Percentiles rank a stretch among this genome's conserved stretches.
phyloP scores from a whole-genome alignment of 2,888 invertebrate species.

The Cepaea hortensis region DNA sequence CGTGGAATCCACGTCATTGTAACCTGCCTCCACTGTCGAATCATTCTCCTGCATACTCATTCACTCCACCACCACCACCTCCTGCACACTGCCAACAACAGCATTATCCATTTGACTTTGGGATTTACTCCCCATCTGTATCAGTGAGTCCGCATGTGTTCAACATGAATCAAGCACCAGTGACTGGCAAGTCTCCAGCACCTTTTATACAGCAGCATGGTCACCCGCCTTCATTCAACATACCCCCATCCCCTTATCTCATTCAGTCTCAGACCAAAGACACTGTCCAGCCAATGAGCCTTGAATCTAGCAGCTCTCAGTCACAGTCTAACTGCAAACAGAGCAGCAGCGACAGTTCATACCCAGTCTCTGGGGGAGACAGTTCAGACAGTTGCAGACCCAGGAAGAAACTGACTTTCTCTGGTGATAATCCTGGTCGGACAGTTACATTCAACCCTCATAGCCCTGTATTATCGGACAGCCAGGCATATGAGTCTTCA shows the following conservation, averaged over 20 bases:
- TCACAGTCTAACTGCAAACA: slow-evolving; percentile 47
- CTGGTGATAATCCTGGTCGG: slow-evolving; percentile 35
- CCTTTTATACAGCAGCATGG: slow-evolving; percentile 17
- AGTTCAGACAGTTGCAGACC: slow-evolving; percentile 65
- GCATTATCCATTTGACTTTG: slow-evolving; percentile 46
- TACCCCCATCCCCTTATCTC: slow-evolving; percentile 47
- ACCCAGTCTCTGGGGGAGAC: slow-evolving; percentile 59
- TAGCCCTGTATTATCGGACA: slow-evolving; percentile 54
- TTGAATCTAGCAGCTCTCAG: slow-evolving; percentile 49
- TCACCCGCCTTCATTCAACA: slow-evolving; percentile 28
- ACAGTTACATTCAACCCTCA: slow-evolving; percentile 47
- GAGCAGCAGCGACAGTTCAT: slow-evolving; percentile 49
- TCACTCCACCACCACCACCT: slow-evolving; percentile 30
- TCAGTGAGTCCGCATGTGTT: slow-evolving; percentile 25
- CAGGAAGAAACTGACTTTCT: slow-evolving; percentile 47
- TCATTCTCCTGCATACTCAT: slow-evolving; percentile 31
- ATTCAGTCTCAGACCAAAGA: slow-evolving; percentile 35
- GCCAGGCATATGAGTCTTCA: slow-evolving; percentile 45
- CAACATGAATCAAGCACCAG: slow-evolving; percentile 10
- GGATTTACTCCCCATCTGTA: slow-evolving; percentile 18
- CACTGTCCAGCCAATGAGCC: slow-evolving; percentile 38
- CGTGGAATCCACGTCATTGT: slow-evolving; percentile 45
- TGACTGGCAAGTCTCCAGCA: slow-evolving; percentile 27
- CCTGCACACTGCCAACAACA: slow-evolving; percentile 29
- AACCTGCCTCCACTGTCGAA: slow-evolving; percentile 46